A percentile compares a stretch with the other conserved stretches of the same genome.
Conservation (phyloP, 2,113 vertebrate species). For the Chiloscyllium plagiosum region DNA sequence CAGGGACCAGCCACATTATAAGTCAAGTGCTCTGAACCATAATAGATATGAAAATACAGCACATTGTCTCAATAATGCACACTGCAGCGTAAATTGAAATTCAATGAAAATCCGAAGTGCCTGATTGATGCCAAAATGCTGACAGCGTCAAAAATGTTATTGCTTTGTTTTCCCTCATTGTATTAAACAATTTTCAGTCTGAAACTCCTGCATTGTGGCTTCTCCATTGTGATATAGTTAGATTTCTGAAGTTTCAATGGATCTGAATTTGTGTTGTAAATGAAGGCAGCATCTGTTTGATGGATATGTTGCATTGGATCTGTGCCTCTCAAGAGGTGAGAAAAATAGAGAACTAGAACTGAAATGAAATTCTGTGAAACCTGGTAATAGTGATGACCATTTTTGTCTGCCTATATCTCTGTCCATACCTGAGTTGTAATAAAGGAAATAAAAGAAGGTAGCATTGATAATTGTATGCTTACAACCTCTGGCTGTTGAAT, state of each 20-base stretch:
- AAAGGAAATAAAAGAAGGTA: neutral
- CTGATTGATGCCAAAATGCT: neutral
- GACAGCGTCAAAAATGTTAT: neutral
- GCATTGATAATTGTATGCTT: neutral
- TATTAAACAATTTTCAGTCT: neutral
- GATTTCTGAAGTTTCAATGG: neutral
- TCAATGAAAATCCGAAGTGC: neutral
- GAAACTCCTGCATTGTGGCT: neutral
- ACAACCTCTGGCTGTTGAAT: no score
- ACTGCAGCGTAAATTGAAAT: neutral
- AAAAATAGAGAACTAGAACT: neutral
- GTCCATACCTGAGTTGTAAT: neutral
- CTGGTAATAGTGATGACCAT: neutral
- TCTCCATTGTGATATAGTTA: neutral
- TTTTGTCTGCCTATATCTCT: neutral
- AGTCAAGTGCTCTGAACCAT: neutral
- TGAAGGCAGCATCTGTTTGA: neutral
- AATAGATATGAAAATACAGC: neutral
- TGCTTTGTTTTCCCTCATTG: neutral
- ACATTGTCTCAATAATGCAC: neutral
- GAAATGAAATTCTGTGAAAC: neutral
- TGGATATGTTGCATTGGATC: neutral
- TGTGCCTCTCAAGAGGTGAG: neutral
- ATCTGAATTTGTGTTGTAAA: constrained; percentile 8
- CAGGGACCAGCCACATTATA: neutral